Evolutionary conservation across 2,113 vertebrate genomes (phyloP).

Genomic region (Osmerus mordax): DNA sequence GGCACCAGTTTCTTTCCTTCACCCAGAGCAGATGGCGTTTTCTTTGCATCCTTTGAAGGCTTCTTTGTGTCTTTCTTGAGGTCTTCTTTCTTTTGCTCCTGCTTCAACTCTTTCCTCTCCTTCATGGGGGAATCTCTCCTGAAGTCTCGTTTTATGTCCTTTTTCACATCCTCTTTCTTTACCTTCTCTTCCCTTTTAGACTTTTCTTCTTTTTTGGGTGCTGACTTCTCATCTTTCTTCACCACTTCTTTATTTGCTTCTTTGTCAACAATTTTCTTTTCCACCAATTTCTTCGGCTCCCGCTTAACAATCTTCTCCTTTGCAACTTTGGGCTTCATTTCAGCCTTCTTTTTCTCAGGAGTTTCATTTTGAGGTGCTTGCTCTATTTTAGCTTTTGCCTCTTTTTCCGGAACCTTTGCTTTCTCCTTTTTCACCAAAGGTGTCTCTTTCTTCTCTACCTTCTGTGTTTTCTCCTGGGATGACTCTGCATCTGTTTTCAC

Average conservation of each 20-base stretch:
- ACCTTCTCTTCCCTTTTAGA: conserved; percentile 80
- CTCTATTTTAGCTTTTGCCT: conserved; percentile 74
- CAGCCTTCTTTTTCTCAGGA: conserved; percentile 80
- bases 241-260: conserved; percentile 69
- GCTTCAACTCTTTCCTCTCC: conserved; percentile 88
- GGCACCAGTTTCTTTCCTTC: conserved; percentile 78
- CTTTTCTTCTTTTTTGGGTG: conserved; percentile 76
- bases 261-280: conserved; percentile 86
- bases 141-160: conserved; percentile 79
- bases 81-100: conserved; percentile 79
- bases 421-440: conserved; percentile 79
- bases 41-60: conserved; percentile 82
- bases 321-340: conserved; percentile 79
- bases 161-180: conserved; percentile 83
- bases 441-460: conserved; percentile 89
- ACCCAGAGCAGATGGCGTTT: conserved; percentile 54
- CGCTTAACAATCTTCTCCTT: conserved; percentile 83
- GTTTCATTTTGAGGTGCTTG: conserved; percentile 72
- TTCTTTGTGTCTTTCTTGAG: conserved; percentile 74
- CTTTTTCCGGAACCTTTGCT: conserved; percentile 77
- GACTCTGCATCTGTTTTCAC: conserved; percentile 68
- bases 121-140: conserved; percentile 77
- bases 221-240: conserved; percentile 76
- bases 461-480: conserved; percentile 77
- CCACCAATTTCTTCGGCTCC: conserved; percentile 80